A percentile compares a stretch with the other conserved stretches of the same genome.
phyloP scores from a whole-genome alignment of 2,113 vertebrate species.

The Ptyas mucosa region DNA sequence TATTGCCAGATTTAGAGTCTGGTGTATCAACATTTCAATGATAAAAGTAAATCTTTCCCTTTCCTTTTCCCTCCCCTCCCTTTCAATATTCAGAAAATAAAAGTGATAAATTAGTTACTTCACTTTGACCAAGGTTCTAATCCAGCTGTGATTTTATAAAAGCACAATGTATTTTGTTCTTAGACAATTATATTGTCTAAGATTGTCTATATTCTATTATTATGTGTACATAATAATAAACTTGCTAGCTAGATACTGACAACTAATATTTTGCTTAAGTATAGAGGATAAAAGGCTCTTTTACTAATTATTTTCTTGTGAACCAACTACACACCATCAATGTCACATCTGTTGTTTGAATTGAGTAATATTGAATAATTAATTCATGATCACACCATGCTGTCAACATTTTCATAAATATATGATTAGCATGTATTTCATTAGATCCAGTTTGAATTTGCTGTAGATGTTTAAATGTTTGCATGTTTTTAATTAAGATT shows the following conservation, averaged over 20 bases:
- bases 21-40: background rate
- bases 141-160: background rate
- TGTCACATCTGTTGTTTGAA: background rate
- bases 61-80: background rate
- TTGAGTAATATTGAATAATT: background rate
- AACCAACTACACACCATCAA: background rate
- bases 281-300: background rate
- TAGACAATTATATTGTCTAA: too few relatives aligned
- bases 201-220: too few relatives aligned
- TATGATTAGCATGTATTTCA: background rate
- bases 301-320: background rate
- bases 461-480: background rate
- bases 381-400: background rate
- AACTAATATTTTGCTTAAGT: slow-evolving; percentile 6
- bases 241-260: background rate
- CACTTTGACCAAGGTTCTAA: slow-evolving; percentile 16
- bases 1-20: slow-evolving; percentile 27
- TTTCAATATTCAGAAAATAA: slow-evolving; percentile 35
- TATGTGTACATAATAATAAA: slow-evolving; percentile 7
- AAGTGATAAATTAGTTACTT: slow-evolving; percentile 21
- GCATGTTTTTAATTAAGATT: background rate
- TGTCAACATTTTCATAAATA: background rate
- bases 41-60: background rate
- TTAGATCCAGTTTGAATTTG: background rate
- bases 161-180: background rate